A percentile compares a stretch with the other conserved stretches of the same genome.
Evolutionary conservation across 53 echinoderm and acorn worm genomes (phyloP).

Genomic region (Hippasteria phrygiana): DNA sequence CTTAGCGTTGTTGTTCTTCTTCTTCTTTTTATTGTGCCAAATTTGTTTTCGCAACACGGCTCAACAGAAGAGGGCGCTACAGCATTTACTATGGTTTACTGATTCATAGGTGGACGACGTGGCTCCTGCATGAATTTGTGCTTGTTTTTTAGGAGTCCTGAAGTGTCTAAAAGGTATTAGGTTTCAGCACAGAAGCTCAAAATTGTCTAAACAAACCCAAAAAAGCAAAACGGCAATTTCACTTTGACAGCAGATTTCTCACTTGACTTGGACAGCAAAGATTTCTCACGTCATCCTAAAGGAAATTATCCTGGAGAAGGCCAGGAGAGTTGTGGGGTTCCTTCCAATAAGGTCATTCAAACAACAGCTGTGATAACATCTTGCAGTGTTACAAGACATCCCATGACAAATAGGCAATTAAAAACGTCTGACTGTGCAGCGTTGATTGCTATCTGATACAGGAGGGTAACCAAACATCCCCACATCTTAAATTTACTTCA

Average conservation of each 20-base stretch:
- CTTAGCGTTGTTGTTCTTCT: too few relatives aligned
- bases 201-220: not conserved
- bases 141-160: too few relatives aligned
- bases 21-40: too few relatives aligned
- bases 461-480: slow-evolving; percentile 3
- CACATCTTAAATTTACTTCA: not conserved
- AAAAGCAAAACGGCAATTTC: not conserved
- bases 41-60: too few relatives aligned
- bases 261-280: not conserved
- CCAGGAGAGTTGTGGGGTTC: not conserved
- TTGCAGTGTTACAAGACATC: slow-evolving; percentile 15
- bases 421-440: not conserved
- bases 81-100: too few relatives aligned
- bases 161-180: not conserved
- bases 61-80: too few relatives aligned
- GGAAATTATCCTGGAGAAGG: not conserved
- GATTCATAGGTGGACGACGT: too few relatives aligned
- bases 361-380: slow-evolving; percentile 47
- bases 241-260: not conserved
- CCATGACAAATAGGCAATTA: slow-evolving; percentile 3
- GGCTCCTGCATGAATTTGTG: too few relatives aligned
- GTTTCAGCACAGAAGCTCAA: not conserved
- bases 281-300: not conserved
- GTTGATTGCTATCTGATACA: not conserved
- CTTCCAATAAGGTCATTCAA: not conserved